Evolutionary conservation across 2,797 vertebrate species (phyloP).

Genomic region (Propithecus deckenii): DNA sequence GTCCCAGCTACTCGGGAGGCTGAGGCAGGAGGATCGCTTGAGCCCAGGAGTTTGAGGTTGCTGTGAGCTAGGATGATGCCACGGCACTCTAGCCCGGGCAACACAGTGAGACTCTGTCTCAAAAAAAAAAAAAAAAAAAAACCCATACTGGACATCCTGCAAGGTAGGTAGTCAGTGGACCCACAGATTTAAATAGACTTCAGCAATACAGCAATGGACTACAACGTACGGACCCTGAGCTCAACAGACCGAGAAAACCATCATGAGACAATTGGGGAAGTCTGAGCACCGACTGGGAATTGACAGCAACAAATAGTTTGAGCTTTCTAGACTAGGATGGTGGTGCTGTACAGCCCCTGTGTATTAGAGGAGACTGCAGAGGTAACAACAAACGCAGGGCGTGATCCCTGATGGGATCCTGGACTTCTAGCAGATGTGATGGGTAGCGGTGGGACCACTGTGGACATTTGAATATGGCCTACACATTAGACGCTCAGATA

Average conservation of each 20-base stretch:
- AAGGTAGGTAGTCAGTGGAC: not conserved
- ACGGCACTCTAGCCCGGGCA: too few species aligned
- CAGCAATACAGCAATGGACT: accelerated
- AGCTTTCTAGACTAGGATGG: not conserved
- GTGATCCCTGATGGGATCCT: not conserved
- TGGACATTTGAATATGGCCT: not conserved
- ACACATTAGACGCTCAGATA: not conserved
- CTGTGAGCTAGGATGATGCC: too few species aligned
- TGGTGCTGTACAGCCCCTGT: not conserved
- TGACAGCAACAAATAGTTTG: not conserved
- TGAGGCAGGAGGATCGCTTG: too few species aligned
- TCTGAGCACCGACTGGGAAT: not conserved
- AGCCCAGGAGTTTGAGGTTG: too few species aligned
- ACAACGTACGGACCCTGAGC: not conserved
- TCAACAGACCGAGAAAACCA: not conserved
- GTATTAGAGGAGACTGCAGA: not conserved
- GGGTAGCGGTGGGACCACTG: not conserved
- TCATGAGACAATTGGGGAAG: accelerated
- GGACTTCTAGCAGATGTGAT: not conserved
- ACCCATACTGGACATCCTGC: not conserved
- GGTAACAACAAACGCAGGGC: not conserved
- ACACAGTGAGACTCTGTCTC: too few species aligned
- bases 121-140: not conserved
- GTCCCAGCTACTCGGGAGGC: too few species aligned
- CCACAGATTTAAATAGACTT: not conserved